Evolutionary conservation across 2,113 vertebrate genomes (phyloP), one percentile per base, ranked within the genome.

Genomic region (Aix galericulata): DNA sequence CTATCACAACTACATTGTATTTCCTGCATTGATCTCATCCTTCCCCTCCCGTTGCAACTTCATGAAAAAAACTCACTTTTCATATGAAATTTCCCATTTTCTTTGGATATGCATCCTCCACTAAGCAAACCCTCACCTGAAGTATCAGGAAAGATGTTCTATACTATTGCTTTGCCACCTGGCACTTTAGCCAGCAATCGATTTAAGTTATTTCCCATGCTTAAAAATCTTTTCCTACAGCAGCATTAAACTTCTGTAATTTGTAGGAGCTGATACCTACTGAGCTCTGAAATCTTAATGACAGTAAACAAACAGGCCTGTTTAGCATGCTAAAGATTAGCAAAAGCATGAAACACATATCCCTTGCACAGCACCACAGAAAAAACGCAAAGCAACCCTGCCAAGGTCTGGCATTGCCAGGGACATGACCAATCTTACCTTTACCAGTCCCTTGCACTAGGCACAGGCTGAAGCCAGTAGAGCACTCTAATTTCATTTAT

Each of bases 91-190:
- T 73, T 22, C 5, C 10, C 7, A 2, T 5, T 29, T 50, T 66
- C 52, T 34, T 32, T 53, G 0, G 0, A 68, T 60, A 72, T 1
- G 6, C 4, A 64, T 9, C 15, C 23, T 58, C 3, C 36, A 11
- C 6, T 63, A 40, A 42, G 22, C 7, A 91, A 87, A 8, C 23
- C 34, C 8, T 80, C 9, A 66, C 17, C 20, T 32, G 40, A 74
- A 64, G 29, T 40, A 3, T 15, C 46, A 71, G 34, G 13, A 22
- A 36, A 20, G 62, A 25, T 2, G 2, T 52, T 75, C 7, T 27
- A 7, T 7, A 27, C 71, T 26, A 32, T 69, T 83, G 16, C 13
- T 86, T 71, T 81, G 36, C 77, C 68, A 59, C 36, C 4, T 26
- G 11, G 11, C 36, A 81, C 17, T 63, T 78, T 2, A 81, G 52